These are phyloP conservation scores for Zoanthus sansibaricus DNA, from an alignment of 92 coral and sea anemone genomes.

Conservation along the genomic window DNA sequence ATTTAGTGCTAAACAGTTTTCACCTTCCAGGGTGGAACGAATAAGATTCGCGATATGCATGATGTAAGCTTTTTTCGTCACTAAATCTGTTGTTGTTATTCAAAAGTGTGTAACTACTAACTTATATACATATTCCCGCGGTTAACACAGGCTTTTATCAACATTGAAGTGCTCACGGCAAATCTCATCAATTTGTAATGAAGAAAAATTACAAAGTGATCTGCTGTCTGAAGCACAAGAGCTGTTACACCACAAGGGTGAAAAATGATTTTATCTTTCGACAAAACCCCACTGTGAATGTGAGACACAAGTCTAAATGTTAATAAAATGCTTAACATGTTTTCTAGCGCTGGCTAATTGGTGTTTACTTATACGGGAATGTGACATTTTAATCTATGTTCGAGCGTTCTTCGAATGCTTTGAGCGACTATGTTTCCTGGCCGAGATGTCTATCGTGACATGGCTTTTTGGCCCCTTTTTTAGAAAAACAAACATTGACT, in stretches of 20 bases:
- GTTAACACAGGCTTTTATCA: constrained; percentile 6
- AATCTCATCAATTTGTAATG: constrained; percentile 12
- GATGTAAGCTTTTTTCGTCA: background rate
- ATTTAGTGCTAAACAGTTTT: background rate
- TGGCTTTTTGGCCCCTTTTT: background rate
- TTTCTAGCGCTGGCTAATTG: constrained; percentile 43
- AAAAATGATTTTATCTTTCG: background rate
- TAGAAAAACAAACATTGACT: background rate
- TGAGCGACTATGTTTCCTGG: constrained; percentile 26
- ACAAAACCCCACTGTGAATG: constrained; percentile 29
- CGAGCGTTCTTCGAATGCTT: constrained; percentile 25
- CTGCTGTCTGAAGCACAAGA: background rate
- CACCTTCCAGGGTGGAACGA: background rate
- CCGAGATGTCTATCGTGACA: constrained; percentile 1
- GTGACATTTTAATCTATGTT: constrained; percentile 36
- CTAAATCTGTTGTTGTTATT: constrained; percentile 4
- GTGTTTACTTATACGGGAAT: constrained; percentile 48
- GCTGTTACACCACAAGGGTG: background rate
- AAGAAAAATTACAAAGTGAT: background rate
- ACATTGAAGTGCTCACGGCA: constrained; percentile 31
- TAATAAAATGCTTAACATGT: constrained; percentile 45
- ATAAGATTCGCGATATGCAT: constrained; percentile 5
- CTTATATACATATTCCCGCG: constrained; percentile 33
- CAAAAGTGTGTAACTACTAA: background rate
- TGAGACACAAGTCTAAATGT: constrained; percentile 18